Conservation (phyloP, 2,797 vertebrate genomes). For the Decapterus maruadsi region DNA sequence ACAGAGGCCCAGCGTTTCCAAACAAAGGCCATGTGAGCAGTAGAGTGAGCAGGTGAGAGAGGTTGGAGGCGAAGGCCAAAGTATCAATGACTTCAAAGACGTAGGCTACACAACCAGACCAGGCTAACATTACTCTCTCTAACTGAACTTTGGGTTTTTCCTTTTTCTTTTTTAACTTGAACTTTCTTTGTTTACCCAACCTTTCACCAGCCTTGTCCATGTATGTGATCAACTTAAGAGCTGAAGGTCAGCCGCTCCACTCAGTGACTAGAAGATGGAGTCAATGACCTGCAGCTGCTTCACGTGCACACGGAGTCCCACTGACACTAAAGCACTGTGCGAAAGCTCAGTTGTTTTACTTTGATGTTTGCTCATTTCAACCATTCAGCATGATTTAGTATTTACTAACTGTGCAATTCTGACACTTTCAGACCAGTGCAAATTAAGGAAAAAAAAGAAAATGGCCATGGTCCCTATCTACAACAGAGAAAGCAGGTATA, state of each 20-base stretch:
- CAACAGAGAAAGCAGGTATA: too few species aligned
- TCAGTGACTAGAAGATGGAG: not conserved
- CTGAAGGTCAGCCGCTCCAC: conserved; percentile 23
- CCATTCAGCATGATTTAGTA: too few species aligned
- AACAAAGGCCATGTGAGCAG: not conserved
- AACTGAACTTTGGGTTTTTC: conserved; percentile 34
- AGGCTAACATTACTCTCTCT: conserved; percentile 14
- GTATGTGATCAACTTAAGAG: conserved; percentile 14
- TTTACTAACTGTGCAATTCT: too few species aligned
- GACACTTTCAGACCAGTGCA: too few species aligned
- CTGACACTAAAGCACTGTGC: not conserved
- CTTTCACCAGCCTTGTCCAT: conserved; percentile 9
- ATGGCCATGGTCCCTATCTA: too few species aligned
- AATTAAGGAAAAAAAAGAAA: too few species aligned
- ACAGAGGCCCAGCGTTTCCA: too few species aligned
- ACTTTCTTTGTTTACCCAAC: conserved; percentile 9
- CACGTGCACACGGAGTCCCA: not conserved
- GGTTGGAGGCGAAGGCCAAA: conserved; percentile 18
- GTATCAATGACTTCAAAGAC: conserved; percentile 26
- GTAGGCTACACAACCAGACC: conserved; percentile 16
- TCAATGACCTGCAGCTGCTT: conserved; percentile 8
- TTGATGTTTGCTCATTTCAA: too few species aligned
- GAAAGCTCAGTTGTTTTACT: not conserved
- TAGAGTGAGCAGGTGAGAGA: conserved; percentile 2
- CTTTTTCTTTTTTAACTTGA: conserved; percentile 15